A percentile compares a stretch with the other conserved stretches of the same genome.
phyloP scores from a whole-genome alignment of 2,888 invertebrate species.

The Campopleginae sp. region DNA sequence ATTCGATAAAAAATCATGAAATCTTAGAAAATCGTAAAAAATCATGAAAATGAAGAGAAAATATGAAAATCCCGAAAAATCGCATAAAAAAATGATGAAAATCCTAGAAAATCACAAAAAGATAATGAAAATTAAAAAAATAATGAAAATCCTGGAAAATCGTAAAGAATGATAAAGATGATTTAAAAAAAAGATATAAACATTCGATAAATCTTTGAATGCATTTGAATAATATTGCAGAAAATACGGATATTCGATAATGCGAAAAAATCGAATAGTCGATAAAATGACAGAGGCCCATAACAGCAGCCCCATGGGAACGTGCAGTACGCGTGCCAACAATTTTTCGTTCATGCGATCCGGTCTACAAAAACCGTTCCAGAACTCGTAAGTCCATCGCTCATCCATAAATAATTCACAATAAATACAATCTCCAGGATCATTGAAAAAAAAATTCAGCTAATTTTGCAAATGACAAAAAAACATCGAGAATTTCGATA shows the following conservation, averaged over 20 bases:
- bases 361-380: conserved; percentile 82
- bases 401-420: not conserved
- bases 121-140: no score
- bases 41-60: no score
- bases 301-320: conserved; percentile 81
- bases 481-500: no score
- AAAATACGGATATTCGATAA: conserved; percentile 89
- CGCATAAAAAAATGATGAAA: no score
- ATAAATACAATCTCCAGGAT: no score
- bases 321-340: conserved; percentile 78
- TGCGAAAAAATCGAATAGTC: conserved; percentile 83
- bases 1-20: no score
- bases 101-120: no score
- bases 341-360: conserved; percentile 84
- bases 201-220: not conserved
- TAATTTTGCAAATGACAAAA: no score
- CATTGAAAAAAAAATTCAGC: no score
- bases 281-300: conserved; percentile 75
- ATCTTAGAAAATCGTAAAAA: no score
- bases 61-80: no score
- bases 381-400: conserved; percentile 78
- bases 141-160: not conserved
- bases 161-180: not conserved
- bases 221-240: conserved; percentile 81
- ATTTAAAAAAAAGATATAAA: not conserved